Conservation (phyloP, 2,888 invertebrate genomes). For the Philaethria dido region DNA sequence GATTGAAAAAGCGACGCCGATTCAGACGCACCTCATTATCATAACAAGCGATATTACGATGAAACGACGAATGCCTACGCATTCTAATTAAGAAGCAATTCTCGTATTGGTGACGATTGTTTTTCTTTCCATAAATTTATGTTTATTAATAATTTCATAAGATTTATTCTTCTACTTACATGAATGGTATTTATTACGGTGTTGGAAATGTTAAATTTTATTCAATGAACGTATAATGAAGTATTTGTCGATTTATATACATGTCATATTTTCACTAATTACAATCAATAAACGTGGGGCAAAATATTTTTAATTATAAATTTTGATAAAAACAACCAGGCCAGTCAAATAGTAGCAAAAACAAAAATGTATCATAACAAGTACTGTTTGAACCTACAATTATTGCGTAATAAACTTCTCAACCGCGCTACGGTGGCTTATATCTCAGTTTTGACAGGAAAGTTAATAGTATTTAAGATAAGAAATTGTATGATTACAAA, state of each 20-base stretch:
- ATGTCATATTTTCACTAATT: no score
- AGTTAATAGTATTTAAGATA: background rate
- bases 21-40: slow-evolving; percentile 55
- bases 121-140: slow-evolving; percentile 22
- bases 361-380: background rate
- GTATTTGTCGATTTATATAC: no score
- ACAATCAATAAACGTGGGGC: no score
- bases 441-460: background rate
- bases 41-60: slow-evolving; percentile 61
- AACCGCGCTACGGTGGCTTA: background rate
- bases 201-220: no score
- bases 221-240: no score
- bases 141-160: background rate
- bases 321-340: no score
- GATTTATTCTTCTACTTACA: background rate
- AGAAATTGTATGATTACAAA: background rate
- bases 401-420: background rate
- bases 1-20: slow-evolving; percentile 62
- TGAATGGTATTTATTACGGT: background rate
- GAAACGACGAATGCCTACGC: slow-evolving; percentile 48
- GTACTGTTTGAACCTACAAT: background rate
- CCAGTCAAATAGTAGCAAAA: no score
- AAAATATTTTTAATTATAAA: no score
- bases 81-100: slow-evolving; percentile 38
- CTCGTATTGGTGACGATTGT: slow-evolving; percentile 38